Evolutionary conservation across 2,113 vertebrate species (phyloP).

Genomic region (Vidua macroura): DNA sequence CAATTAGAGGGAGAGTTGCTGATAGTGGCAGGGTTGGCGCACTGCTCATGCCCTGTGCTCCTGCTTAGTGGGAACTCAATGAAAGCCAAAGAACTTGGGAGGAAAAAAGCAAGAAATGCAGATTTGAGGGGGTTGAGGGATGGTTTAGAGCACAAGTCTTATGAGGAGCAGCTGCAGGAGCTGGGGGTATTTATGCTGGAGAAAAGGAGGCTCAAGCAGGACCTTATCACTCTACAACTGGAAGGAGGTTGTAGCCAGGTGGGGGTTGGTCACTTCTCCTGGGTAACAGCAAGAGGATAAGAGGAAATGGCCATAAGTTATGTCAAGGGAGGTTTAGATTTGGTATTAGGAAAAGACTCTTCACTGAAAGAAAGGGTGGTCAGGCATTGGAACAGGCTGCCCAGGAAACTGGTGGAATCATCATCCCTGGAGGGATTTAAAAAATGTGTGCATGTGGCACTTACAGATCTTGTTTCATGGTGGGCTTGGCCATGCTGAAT

Average conservation of each 20-base stretch:
- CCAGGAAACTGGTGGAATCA: background rate
- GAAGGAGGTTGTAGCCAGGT: background rate
- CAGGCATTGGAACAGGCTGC: background rate
- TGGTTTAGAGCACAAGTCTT: background rate
- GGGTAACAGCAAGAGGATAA: background rate
- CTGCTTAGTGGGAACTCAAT: background rate
- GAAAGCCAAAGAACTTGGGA: background rate
- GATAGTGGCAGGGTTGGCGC: background rate
- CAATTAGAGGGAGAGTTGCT: constrained; percentile 33
- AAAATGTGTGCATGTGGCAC: background rate
- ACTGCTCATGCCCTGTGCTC: background rate
- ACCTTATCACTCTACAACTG: background rate
- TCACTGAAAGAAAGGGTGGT: background rate
- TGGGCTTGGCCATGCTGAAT: background rate
- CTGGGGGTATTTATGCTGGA: background rate
- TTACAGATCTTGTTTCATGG: background rate
- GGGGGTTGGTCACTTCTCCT: background rate
- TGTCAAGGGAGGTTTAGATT: background rate
- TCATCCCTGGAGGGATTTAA: background rate
- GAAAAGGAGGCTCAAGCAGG: background rate
- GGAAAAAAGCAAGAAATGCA: background rate
- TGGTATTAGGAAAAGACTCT: background rate
- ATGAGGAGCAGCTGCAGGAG: background rate
- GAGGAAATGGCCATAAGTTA: background rate
- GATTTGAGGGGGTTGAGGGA: background rate